Conservation (phyloP, 2,888 invertebrate species). For the Thumatha senex region DNA sequence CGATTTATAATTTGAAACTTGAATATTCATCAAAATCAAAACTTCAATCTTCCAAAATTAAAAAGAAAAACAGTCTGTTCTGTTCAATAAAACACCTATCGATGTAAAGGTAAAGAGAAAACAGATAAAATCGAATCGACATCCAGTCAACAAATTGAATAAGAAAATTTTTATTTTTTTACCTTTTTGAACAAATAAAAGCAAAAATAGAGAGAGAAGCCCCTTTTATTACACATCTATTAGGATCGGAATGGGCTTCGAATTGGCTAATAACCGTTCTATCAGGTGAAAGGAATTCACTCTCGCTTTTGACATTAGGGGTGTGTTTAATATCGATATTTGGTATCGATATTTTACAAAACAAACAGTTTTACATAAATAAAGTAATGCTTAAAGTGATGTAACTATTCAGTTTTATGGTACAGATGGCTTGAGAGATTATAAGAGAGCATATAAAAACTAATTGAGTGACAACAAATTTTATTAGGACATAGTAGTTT, state of each 20-base stretch:
- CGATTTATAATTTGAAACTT: too few species aligned
- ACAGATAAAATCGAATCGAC: slow-evolving; percentile 37
- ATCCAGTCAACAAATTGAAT: slow-evolving; percentile 64
- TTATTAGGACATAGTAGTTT: too few species aligned
- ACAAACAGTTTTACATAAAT: background rate
- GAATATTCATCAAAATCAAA: too few species aligned
- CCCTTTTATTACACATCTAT: slow-evolving; percentile 81
- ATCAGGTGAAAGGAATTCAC: slow-evolving; percentile 83
- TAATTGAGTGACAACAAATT: too few species aligned
- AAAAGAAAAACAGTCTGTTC: too few species aligned
- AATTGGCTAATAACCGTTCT: slow-evolving; percentile 82
- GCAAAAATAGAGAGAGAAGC: slow-evolving; percentile 68
- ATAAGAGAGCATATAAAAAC: too few species aligned
- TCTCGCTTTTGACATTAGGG: slow-evolving; percentile 55
- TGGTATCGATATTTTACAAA: background rate
- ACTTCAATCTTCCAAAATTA: too few species aligned
- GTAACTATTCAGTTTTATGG: background rate
- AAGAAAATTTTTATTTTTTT: slow-evolving; percentile 61
- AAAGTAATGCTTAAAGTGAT: background rate
- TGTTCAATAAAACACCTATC: slow-evolving; percentile 15
- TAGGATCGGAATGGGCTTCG: slow-evolving; percentile 78
- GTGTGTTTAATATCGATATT: slow-evolving; percentile 35
- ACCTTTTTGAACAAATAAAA: slow-evolving; percentile 66
- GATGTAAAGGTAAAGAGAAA: slow-evolving; percentile 26
- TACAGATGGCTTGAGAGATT: too few species aligned